phyloP scores from a whole-genome alignment of 2,888 invertebrate genomes.

The Oscheius myriophilus region DNA sequence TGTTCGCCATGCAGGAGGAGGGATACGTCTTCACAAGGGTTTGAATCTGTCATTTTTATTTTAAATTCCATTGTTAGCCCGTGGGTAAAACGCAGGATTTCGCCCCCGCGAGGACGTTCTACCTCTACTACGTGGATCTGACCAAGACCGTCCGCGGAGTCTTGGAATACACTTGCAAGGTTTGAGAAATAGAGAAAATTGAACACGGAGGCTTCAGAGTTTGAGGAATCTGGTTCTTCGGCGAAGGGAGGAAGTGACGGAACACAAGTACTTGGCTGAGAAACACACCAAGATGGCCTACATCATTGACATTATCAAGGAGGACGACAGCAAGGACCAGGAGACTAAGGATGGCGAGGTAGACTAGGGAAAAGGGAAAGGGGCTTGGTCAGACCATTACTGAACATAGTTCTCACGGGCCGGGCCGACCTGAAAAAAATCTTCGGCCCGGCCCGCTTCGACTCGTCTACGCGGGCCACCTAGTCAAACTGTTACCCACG shows the following conservation, averaged over 20 bases:
- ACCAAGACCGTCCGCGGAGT: conserved; percentile 75
- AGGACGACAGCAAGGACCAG: conserved; percentile 51
- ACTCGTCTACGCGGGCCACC: no score
- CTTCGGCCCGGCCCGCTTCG: no score
- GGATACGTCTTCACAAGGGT: conserved; percentile 73
- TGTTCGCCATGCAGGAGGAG: conserved; percentile 86
- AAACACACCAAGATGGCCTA: conserved; percentile 72
- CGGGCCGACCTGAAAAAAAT: no score
- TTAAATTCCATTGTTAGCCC: conserved; percentile 69
- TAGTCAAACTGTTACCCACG: no score
- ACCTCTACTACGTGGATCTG: conserved; percentile 81
- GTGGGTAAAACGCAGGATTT: conserved; percentile 77
- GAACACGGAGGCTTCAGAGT: conserved; percentile 35
- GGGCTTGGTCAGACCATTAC: no score
- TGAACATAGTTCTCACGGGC: no score
- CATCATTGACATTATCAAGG: conserved; percentile 65
- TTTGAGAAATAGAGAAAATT: conserved; percentile 31
- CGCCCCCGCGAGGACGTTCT: conserved; percentile 84
- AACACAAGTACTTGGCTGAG: conserved; percentile 71
- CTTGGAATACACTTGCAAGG: conserved; percentile 72
- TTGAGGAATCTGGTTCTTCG: conserved; percentile 70
- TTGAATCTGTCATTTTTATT: background rate
- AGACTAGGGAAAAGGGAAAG: no score
- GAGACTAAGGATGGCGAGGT: conserved; percentile 55
- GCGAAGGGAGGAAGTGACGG: conserved; percentile 70